Evolutionary conservation across 2,113 vertebrate genomes (phyloP).

Genomic region (Xiphias gladius): DNA sequence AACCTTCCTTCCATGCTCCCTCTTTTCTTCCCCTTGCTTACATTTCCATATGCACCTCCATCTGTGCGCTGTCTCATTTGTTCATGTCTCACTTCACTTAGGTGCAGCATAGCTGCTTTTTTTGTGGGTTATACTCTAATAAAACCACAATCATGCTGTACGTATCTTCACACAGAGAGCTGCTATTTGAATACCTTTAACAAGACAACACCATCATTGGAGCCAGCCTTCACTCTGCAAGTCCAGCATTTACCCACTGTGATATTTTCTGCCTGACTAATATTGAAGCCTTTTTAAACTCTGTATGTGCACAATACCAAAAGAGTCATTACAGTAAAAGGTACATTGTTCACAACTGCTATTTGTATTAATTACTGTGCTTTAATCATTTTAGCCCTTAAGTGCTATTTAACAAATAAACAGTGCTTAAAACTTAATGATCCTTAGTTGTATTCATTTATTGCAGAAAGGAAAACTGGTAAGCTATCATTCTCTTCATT

Average conservation of each 20-base stretch:
- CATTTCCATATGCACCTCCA: conserved; percentile 45
- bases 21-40: neutral
- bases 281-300: neutral
- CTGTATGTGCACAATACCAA: neutral
- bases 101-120: neutral
- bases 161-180: neutral
- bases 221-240: neutral
- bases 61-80: conserved; percentile 31
- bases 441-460: neutral
- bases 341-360: neutral
- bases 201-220: neutral
- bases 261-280: conserved; percentile 6
- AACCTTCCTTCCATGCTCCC: neutral
- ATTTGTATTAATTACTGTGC: neutral
- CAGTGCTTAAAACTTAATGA: neutral
- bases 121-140: neutral
- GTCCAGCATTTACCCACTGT: neutral
- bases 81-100: conserved; percentile 4
- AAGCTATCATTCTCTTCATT: neutral
- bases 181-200: neutral
- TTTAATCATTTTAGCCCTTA: neutral
- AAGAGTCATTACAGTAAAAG: too few relatives aligned
- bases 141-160: neutral
- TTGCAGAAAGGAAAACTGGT: neutral
- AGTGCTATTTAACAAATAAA: neutral